Evolutionary conservation across 2,888 invertebrate species (phyloP).

Genomic region (Mechanitis messenoides): DNA sequence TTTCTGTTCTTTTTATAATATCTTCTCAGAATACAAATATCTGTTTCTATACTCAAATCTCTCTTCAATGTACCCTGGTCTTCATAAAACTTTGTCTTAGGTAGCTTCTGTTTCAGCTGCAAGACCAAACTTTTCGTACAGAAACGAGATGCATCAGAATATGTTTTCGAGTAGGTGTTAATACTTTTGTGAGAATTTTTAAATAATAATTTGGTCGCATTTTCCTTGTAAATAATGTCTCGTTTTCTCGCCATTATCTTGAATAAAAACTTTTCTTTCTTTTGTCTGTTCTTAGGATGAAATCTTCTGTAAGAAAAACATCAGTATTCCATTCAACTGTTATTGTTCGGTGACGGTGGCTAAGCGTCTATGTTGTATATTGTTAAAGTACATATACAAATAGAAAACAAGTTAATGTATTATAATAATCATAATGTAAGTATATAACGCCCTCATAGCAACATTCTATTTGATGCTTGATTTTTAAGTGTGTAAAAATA

Average conservation of each 20-base stretch:
- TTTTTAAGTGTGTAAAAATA: background rate
- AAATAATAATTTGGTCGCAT: conserved; percentile 43
- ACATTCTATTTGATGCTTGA: no score
- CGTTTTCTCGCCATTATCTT: conserved; percentile 45
- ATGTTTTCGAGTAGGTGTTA: conserved; percentile 45
- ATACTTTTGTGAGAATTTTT: conserved; percentile 51
- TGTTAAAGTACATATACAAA: no score
- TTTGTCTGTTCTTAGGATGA: conserved; percentile 10
- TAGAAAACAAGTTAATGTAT: no score
- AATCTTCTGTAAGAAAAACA: conserved; percentile 63
- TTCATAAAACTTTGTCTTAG: conserved; percentile 36
- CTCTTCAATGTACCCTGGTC: conserved; percentile 46
- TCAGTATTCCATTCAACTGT: conserved; percentile 37
- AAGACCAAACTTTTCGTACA: conserved; percentile 40
- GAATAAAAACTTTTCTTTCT: conserved; percentile 19
- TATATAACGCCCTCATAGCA: no score
- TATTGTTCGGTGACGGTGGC: background rate
- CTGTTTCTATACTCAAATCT: conserved; percentile 62
- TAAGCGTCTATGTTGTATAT: background rate
- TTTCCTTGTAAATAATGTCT: conserved; percentile 32
- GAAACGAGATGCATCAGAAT: conserved; percentile 43
- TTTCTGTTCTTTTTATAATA: conserved; percentile 45
- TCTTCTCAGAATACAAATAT: conserved; percentile 53
- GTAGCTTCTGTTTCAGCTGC: conserved; percentile 42
- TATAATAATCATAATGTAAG: no score